These are phyloP conservation scores for Caenorhabditis doughertyi DNA, from an alignment of 2,888 invertebrate species.

Conservation along the genomic window DNA sequence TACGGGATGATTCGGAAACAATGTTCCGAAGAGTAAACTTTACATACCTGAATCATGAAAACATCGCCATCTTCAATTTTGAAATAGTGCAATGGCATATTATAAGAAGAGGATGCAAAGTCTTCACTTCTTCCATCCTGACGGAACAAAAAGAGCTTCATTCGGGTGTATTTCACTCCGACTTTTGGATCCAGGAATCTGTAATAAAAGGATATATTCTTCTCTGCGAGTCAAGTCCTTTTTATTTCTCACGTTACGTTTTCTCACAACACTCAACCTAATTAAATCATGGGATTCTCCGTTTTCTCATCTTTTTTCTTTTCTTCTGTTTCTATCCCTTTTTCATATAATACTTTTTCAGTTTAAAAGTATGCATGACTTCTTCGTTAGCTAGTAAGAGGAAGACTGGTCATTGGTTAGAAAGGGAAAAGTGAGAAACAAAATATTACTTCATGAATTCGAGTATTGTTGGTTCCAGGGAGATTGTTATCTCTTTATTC, in stretches of 20 bases:
- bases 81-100: slow-evolving; percentile 77
- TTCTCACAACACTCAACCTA: slow-evolving; percentile 42
- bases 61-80: slow-evolving; percentile 82
- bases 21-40: no score
- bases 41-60: slow-evolving; percentile 75
- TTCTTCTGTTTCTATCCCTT: slow-evolving; percentile 8
- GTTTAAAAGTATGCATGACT: slow-evolving; percentile 20
- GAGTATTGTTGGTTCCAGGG: slow-evolving; percentile 81
- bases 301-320: neutral
- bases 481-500: slow-evolving; percentile 70
- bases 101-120: slow-evolving; percentile 60
- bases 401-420: neutral
- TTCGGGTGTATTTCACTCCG: slow-evolving; percentile 68
- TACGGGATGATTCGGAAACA: slow-evolving; percentile 22
- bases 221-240: neutral
- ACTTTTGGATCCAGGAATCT: slow-evolving; percentile 80
- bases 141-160: slow-evolving; percentile 69
- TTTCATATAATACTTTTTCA: slow-evolving; percentile 39
- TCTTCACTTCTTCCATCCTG: slow-evolving; percentile 71
- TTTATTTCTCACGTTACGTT: slow-evolving; percentile 39
- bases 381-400: neutral
- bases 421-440: slow-evolving; percentile 9
- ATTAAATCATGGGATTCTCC: slow-evolving; percentile 49
- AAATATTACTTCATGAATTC: slow-evolving; percentile 82
- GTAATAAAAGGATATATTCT: slow-evolving; percentile 46